Evolutionary conservation across 2,888 invertebrate genomes (phyloP), one percentile per base, ranked within the genome.

Genomic region (Aproaerema taeniolella): DNA sequence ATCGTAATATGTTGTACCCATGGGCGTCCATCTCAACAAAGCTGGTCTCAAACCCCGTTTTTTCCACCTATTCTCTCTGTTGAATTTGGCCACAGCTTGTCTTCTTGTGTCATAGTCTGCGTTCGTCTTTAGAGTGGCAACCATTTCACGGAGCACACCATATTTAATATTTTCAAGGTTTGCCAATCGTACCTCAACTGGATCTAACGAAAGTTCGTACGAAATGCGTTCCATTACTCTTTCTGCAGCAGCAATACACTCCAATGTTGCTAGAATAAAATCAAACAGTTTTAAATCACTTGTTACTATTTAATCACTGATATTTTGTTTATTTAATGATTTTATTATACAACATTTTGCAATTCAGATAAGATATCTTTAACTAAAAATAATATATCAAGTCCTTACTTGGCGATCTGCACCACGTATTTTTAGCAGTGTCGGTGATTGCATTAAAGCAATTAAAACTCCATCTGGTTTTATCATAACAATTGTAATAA

Each of bases 21-120:
- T 77, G 0, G 90, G 88, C 0, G 89, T 76, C 38, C 93, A 58
- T n/a, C 88, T 71, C 9, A 91, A 74, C 1, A 90, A 43, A 30
- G 47, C 12, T 12, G 52, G 44, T 46, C 64, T 54, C 8, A 71
- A 37, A 0, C 65, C 93, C 33, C 88, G 86, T 65, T 94, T 94
- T 54, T 88, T 91, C 93, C 93, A 94, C 34, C 92, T 80, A 67
- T 93, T 93, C 20, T 85, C 80, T 33, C 53, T 48, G 52, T 91
- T 91, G 54, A 87, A 91, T 25, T 65, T 60, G 10, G 79, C 67
- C 1, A 89, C 71, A 9, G 58, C 65, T 12, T 52, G 51, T 49
- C 67, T 72, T 33, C 90, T 63, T 2, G 60, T 54, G 0, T 68
- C 64, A 48, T 81, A 90, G 16, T 89, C 74, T 0, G 77, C 45